Evolutionary conservation across 2,888 invertebrate species (phyloP), one percentile per base, ranked within the genome.

Genomic region (Spisula solida): DNA sequence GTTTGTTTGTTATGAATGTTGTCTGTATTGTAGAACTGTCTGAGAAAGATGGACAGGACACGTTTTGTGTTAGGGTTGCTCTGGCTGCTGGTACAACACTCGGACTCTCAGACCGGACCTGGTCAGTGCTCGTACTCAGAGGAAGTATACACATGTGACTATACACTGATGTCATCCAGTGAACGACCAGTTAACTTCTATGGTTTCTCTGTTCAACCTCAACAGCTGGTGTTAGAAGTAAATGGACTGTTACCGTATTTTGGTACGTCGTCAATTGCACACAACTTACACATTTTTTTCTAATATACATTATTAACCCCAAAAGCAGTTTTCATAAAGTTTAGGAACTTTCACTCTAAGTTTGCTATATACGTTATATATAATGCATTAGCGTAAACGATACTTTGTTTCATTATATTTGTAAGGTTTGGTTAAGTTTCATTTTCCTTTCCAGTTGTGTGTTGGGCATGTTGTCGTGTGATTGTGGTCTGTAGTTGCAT

Each of bases 21-120:
- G 12, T 51, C 51, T 16, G 1, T 12, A 51, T 51, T 51, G 4
- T 16, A 51, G 51, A 12, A 10, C 16, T 51, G 51, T 51, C 4
- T 5, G 4, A 51, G 12, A 51, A 34, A 1, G 14, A 75, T 34
- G 34, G 5, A 75, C 18, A 18, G 10, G 75, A 1, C 18, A 31
- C 1, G 75, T 75, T 31, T 34, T 34, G 75, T 75, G 10, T 31
- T 31, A 14, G 34, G 29, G 20, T 34, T 34, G 16, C 31, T 31
- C 31, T 6, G 14, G 34, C 18, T 75, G 31, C 31, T 75, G 16
- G 75, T 75, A 14, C 31, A 75, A 1, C 16, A 75, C 1, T 31
- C 16, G 18, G 34, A 2, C 29, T 75, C 34, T 31, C 87, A 90
- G 86, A 88, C 90, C 8, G 91, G 82, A 12, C 91, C 91, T 20